Base-by-base conservation (phyloP, 2,113 vertebrate genomes). In the Peromyscus polionotus region DNA sequence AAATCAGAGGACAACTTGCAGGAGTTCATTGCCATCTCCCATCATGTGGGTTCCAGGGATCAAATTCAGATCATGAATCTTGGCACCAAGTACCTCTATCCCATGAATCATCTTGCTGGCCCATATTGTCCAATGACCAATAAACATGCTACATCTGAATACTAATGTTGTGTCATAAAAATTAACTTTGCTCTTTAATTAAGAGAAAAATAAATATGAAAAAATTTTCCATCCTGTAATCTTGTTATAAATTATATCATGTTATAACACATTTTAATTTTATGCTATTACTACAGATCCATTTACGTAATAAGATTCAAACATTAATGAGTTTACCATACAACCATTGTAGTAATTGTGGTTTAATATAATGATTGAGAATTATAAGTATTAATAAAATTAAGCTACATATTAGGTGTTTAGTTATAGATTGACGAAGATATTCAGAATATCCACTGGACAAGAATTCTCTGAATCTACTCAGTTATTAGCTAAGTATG, bases 301-400 rank as follows among this genome's bases (percentile, higher is more conserved):
- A 77, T n/a, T 91, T 1, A 67, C 33, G 67, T 61, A 51, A 61
- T 14, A 39, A 76, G 48, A 70, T 89, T 96, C 72, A 94, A 97
- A 70, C 90, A 85, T 76, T 85, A 90, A 88, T 90, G 3, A 79
- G 86, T 51, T 84, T 92, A 73, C n/a, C 19, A 70, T 39, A 24
- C 10, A 96, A 79, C 9, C 7, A 86, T 79, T 96, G 6, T 33
- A 92, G 45, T 95, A 91, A 63, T 42, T 84, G 13, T 90, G 39
- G 85, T 61, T 96, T 36, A 88, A 94, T 42, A 65, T 26, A 87
- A 22, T 76, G 84, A 91, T 75, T 89, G 76, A 88, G 54, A 96
- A 86, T 68, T 77, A 90, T 67, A 36, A 51, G 1, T 77, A 77
- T 90, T 95, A 94, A 72, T 81, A 85, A 24, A 92, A 76, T 67